phyloP scores from a whole-genome alignment of 1,140 invertebrate species.

The Drosophila simulans region DNA sequence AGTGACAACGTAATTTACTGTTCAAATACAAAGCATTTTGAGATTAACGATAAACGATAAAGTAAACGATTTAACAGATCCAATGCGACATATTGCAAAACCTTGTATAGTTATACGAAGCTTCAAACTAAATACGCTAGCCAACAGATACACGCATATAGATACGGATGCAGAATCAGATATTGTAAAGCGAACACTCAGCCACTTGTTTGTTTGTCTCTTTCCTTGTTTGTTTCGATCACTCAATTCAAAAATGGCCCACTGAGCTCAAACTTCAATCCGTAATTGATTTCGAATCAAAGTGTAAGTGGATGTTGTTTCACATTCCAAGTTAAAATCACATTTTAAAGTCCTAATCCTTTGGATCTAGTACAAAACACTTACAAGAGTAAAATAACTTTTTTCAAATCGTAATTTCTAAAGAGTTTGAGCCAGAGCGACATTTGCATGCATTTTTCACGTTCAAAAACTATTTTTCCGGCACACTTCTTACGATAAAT shows the following conservation, averaged over 20 bases:
- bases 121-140: slow-evolving; percentile 55
- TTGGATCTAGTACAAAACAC: neutral
- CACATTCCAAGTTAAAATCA: slow-evolving; percentile 1
- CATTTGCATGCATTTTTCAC: slow-evolving; percentile 19
- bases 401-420: neutral
- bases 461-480: slow-evolving; percentile 13
- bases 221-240: slow-evolving; percentile 21
- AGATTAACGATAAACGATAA: slow-evolving; percentile 55
- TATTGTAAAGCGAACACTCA: slow-evolving; percentile 17
- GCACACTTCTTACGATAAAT: slow-evolving; percentile 13
- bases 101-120: slow-evolving; percentile 52
- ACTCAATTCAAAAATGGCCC: slow-evolving; percentile 20
- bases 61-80: slow-evolving; percentile 58
- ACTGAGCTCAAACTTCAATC: slow-evolving; percentile 18
- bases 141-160: slow-evolving; percentile 38
- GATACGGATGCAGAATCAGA: slow-evolving; percentile 19
- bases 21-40: slow-evolving; percentile 84
- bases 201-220: neutral
- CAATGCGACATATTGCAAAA: slow-evolving; percentile 54
- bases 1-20: slow-evolving; percentile 83
- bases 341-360: neutral
- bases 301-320: slow-evolving; percentile 9
- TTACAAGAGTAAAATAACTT: neutral
- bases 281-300: neutral
- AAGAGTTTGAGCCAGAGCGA: slow-evolving; percentile 35